Percentiles rank a stretch among this genome's conserved stretches.
phyloP scores from a whole-genome alignment of 2,888 invertebrate species.

The Strigamia crassipes region DNA sequence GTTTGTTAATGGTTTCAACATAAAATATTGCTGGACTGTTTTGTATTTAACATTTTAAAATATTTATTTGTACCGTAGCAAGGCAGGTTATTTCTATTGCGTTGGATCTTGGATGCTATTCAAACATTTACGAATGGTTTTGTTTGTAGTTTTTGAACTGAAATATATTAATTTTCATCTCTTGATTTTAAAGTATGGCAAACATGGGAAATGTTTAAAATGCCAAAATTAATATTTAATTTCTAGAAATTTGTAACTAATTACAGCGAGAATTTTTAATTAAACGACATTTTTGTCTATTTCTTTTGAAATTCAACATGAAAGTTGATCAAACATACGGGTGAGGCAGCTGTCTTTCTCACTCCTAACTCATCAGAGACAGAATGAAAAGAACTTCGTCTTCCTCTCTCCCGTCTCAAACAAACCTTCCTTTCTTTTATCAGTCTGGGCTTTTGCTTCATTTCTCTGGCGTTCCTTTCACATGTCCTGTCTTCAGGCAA shows the following conservation, averaged over 20 bases:
- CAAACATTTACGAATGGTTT: too few relatives aligned
- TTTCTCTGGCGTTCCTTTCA: conserved; percentile 14
- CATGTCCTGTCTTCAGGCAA: conserved; percentile 24
- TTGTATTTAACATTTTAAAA: too few relatives aligned
- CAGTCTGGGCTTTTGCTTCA: not conserved
- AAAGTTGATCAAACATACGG: not conserved
- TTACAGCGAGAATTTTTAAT: not conserved
- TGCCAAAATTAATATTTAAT: not conserved
- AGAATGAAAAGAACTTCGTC: conserved; percentile 21
- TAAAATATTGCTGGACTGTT: too few relatives aligned
- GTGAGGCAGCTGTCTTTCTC: conserved; percentile 40
- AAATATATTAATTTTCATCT: too few relatives aligned
- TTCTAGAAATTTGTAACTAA: not conserved
- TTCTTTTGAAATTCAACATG: conserved; percentile 15
- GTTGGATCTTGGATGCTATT: too few relatives aligned
- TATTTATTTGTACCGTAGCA: too few relatives aligned
- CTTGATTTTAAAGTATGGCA: too few relatives aligned
- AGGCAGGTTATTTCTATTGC: too few relatives aligned
- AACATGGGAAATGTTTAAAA: not conserved
- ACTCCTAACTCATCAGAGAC: not conserved
- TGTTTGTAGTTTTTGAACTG: too few relatives aligned
- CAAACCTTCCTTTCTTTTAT: not conserved
- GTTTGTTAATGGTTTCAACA: too few relatives aligned
- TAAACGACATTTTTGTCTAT: not conserved
- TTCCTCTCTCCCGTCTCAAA: not conserved